These are phyloP conservation scores for Peromyscus eremicus DNA, from an alignment of 2,797 vertebrate genomes.

Conservation along the genomic window DNA sequence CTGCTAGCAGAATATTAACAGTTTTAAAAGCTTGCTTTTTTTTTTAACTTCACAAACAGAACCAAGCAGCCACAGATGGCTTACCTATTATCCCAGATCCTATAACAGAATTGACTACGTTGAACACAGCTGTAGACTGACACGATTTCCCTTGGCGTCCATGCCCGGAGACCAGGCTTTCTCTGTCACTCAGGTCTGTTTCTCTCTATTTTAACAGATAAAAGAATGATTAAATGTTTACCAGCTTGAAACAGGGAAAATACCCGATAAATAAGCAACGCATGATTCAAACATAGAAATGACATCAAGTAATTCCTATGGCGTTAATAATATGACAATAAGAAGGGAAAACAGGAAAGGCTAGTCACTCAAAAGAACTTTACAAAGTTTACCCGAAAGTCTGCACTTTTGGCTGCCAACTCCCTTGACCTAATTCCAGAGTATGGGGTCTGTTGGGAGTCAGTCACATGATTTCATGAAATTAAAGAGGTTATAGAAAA, in stretches of 20 bases:
- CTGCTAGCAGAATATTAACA: background rate
- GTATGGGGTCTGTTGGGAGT: background rate
- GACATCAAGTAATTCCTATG: background rate
- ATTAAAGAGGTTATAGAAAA: conserved; percentile 1
- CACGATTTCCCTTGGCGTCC: conserved; percentile 82
- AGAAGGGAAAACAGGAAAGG: background rate
- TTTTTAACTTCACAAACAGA: conserved; percentile 27
- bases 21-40: background rate
- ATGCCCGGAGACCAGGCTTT: conserved; percentile 86
- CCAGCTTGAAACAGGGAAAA: background rate
- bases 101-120: conserved; percentile 97
- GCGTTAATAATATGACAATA: background rate
- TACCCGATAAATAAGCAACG: background rate
- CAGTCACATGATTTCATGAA: background rate
- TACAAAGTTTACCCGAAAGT: background rate
- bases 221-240: conserved; percentile 46
- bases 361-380: background rate
- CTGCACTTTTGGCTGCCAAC: background rate
- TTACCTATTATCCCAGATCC: conserved; percentile 97
- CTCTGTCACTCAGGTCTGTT: conserved; percentile 88
- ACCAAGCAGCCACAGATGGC: background rate
- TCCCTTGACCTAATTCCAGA: background rate
- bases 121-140: conserved; percentile 93
- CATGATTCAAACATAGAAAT: background rate
- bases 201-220: conserved; percentile 86